Evolutionary conservation across 1,140 invertebrate genomes (phyloP).

Genomic region (Drosophila saltans): DNA sequence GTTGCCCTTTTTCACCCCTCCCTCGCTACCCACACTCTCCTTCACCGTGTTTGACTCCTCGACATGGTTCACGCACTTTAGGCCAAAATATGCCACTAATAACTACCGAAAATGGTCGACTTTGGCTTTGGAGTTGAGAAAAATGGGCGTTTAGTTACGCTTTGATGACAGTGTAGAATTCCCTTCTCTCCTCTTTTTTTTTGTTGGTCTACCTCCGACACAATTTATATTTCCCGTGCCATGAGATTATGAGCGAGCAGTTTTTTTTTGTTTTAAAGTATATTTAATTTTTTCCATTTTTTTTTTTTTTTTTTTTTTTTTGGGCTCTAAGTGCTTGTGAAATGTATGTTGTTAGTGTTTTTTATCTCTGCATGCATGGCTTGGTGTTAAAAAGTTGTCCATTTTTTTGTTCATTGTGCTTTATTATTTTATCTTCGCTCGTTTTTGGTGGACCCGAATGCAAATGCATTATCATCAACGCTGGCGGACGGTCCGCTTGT

Average conservation of each 20-base stretch:
- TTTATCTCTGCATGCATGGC: constrained; percentile 64
- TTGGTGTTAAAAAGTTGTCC: constrained; percentile 72
- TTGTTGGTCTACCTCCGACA: constrained; percentile 47
- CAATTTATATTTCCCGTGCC: constrained; percentile 78
- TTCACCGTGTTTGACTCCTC: constrained; percentile 38
- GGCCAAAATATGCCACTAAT: constrained; percentile 82
- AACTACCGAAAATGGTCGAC: constrained; percentile 76
- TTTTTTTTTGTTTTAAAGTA: constrained; percentile 32
- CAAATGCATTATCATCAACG: constrained; percentile 73
- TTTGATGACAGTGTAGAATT: constrained; percentile 81
- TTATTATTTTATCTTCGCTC: neutral
- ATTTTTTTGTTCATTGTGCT: constrained; percentile 20
- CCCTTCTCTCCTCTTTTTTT: constrained; percentile 19
- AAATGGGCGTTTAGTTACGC: constrained; percentile 82
- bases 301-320: constrained; percentile 28
- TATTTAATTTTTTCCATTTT: constrained; percentile 15
- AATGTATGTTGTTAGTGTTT: constrained; percentile 66
- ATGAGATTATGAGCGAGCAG: constrained; percentile 31
- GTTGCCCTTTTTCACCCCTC: constrained; percentile 38
- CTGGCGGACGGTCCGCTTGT: constrained; percentile 47
- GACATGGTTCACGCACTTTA: constrained; percentile 82
- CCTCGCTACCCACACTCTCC: constrained; percentile 32
- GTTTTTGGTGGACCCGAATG: constrained; percentile 41
- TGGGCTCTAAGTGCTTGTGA: constrained; percentile 68
- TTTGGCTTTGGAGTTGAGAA: constrained; percentile 60